Conservation (phyloP, 2,113 vertebrate species). For the Pygoscelis adeliae region DNA sequence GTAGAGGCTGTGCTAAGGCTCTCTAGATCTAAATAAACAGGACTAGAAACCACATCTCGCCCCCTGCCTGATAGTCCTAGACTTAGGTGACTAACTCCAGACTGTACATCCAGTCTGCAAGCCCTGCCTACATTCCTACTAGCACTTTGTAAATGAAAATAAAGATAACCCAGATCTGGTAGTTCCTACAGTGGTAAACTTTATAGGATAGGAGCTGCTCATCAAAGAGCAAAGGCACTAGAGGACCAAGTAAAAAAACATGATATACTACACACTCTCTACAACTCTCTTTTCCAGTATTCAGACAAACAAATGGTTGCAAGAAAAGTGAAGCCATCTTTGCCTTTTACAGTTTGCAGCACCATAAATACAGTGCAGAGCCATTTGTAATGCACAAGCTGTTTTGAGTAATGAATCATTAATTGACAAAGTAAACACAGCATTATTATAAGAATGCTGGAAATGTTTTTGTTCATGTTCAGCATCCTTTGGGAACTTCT, state of each 20-base stretch:
- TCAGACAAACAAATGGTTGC: not conserved
- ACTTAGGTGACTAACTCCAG: not conserved
- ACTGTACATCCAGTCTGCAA: not conserved
- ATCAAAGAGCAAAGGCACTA: not conserved
- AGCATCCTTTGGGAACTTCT: constrained; percentile 59
- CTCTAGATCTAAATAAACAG: not conserved
- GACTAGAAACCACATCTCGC: not conserved
- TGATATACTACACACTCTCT: not conserved
- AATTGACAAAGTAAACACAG: constrained; percentile 59
- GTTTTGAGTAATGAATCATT: constrained; percentile 48
- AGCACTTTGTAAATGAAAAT: not conserved
- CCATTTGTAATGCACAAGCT: not conserved
- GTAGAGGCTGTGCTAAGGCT: not conserved
- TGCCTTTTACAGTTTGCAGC: not conserved
- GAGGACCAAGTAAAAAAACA: not conserved
- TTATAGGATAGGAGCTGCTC: not conserved
- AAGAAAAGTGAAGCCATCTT: not conserved
- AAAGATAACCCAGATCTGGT: not conserved
- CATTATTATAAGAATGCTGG: constrained; percentile 43
- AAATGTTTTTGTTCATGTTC: constrained; percentile 46
- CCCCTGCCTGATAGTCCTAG: not conserved
- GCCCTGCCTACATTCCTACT: not conserved
- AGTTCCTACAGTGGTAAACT: not conserved
- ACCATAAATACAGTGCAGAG: not conserved
- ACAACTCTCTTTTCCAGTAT: not conserved